Evolutionary conservation across 2,888 invertebrate species (phyloP), one percentile per base, ranked within the genome.

Genomic region (Operophtera brumata): DNA sequence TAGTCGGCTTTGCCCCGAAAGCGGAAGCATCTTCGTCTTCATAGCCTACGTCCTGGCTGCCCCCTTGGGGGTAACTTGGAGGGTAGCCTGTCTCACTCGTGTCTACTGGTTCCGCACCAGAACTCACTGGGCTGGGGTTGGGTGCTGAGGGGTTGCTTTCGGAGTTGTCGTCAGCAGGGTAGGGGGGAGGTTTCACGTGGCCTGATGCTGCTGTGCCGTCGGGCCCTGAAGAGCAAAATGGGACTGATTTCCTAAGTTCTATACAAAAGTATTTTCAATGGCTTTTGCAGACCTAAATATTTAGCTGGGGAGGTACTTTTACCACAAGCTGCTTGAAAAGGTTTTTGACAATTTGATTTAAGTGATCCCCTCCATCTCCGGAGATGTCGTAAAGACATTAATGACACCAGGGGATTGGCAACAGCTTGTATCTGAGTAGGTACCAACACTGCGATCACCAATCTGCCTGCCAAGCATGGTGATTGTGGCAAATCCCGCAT

Each of bases 141-240:
- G 59, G 69, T 36, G 53, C 65, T 61, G 8, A 30, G 2, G 64
- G 72, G 59, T 65, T 66, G 52, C 67, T 69, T 3, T 64, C 65
- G 26, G 61, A 40, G 60, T 78, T 76, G 10, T 88, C 86, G 46
- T 77, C 70, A n/a, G 63, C 61, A 32, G 84, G 78, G 67, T 86
- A 90, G 2, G 87, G 88, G 10, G 88, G 85, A 13, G 91, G 91
- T 66, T 91, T 91, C 6, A 91, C 85, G 65, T 91, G 91, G 0
- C 92, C 92, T 62, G 92, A 92, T 26, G 92, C 92, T 32, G 92
- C 92, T 5, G 92, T 91, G 28, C 89, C 91, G 57, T 90, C 90
- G 12, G 91, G 90, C 28, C 86, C 88, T 86, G 69, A 72, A 79
- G 56, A 47, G n/a, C 2, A 9, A 35, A 52, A 46, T 26, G 8